Percentiles rank a stretch among this genome's conserved stretches.
Evolutionary conservation across 2,797 vertebrate species (phyloP).

Genomic region (Knipowitschia caucasica): DNA sequence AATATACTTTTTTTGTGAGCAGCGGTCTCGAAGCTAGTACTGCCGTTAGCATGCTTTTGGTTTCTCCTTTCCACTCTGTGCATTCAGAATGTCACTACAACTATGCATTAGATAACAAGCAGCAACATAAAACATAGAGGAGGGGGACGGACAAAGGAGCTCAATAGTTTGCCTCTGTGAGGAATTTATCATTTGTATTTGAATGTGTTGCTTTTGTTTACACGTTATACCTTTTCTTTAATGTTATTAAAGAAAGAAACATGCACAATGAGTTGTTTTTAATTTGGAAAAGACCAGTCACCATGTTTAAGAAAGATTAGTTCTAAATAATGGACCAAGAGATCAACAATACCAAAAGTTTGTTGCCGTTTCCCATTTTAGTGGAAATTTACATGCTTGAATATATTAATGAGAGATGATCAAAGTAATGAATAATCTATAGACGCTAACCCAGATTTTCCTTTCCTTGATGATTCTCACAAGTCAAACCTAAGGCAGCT

Average conservation of each 20-base stretch:
- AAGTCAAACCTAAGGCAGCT: conserved; percentile 71
- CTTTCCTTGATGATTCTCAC: conserved; percentile 54
- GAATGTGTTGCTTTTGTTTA: conserved; percentile 23
- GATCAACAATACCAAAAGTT: neutral
- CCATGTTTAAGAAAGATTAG: conserved; percentile 15
- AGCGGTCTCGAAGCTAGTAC: neutral
- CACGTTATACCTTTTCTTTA: neutral
- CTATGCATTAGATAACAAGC: conserved; percentile 32
- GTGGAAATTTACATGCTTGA: conserved; percentile 19
- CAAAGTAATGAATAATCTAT: conserved; percentile 11
- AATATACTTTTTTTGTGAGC: conserved; percentile 5
- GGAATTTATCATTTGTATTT: conserved; percentile 32
- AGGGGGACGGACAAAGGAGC: conserved; percentile 32
- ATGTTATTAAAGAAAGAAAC: neutral
- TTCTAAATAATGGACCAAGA: conserved; percentile 8
- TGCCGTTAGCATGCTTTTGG: conserved; percentile 19
- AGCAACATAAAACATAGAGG: conserved; percentile 47
- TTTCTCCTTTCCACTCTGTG: conserved; percentile 26
- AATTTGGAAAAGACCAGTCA: conserved; percentile 2
- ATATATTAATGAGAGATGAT: neutral
- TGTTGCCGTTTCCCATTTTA: conserved; percentile 1
- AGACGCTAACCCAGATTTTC: conserved; percentile 27
- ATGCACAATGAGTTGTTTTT: neutral
- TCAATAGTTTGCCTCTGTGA: conserved; percentile 58
- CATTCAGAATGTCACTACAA: conserved; percentile 30